Percentiles rank a stretch among this genome's conserved stretches.
Evolutionary conservation across 2,797 vertebrate genomes (phyloP).

Genomic region (Sebastes minor): DNA sequence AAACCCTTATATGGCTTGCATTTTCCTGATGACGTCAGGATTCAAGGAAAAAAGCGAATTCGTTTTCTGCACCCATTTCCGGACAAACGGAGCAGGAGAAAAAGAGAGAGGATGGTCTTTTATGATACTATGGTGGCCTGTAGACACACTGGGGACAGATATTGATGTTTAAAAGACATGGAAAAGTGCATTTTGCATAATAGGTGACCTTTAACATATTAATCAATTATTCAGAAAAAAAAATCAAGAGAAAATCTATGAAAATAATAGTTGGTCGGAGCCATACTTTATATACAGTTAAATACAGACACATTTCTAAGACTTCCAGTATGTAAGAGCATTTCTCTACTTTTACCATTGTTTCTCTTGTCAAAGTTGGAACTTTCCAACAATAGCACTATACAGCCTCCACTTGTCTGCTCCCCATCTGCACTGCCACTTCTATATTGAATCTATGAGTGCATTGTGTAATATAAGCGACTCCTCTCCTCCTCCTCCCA

Average conservation of each 20-base stretch:
- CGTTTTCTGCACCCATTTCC: too few relatives aligned
- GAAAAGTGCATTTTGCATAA: too few relatives aligned
- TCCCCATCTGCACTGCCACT: constrained; percentile 24
- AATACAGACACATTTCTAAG: neutral
- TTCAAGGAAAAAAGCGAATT: too few relatives aligned
- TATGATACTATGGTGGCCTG: too few relatives aligned
- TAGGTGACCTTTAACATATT: neutral
- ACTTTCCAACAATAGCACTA: constrained; percentile 21
- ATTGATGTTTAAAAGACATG: too few relatives aligned
- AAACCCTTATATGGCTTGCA: too few relatives aligned
- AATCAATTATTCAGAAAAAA: neutral
- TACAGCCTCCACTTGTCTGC: constrained; percentile 14
- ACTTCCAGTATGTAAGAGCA: neutral
- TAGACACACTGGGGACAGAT: too few relatives aligned
- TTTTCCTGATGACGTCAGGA: too few relatives aligned
- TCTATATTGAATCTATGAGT: constrained; percentile 36
- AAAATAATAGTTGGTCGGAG: neutral
- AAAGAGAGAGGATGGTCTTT: too few relatives aligned
- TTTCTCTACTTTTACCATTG: neutral
- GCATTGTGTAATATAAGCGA: constrained; percentile 57
- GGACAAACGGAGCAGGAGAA: too few relatives aligned
- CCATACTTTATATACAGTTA: neutral
- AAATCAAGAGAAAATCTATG: neutral
- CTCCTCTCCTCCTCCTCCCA: constrained; percentile 11
- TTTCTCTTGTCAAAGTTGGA: constrained; percentile 1